Evolutionary conservation across 2,888 invertebrate species (phyloP), one percentile per base, ranked within the genome.

Genomic region (Drosophila nigricruria): DNA sequence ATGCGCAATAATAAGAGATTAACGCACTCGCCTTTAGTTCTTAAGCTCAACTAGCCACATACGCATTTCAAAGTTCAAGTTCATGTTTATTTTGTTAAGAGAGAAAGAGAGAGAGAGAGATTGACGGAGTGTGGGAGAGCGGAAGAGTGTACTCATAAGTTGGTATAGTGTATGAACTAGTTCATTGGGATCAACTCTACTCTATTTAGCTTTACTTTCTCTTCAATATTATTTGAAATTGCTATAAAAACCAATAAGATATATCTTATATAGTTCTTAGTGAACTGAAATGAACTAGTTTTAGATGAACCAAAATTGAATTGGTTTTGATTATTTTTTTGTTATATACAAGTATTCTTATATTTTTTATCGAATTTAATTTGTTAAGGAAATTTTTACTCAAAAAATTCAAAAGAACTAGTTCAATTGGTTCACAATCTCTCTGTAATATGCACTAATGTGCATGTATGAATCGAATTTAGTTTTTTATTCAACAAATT

Each of bases 11-110:
- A 60, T 70, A 76, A 68, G 58, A 56, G 63, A 72, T 40, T 61
- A 27, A 62, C 59, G 57, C 68, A 73, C 70, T 68, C 66, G 65
- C 73, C 73, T 79, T 75, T 88, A 88, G 84, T 72, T 58, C 36
- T 18, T 84, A 84, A 84, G 89, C 73, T 86, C 81, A 88, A 81
- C 79, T 87, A 84, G 84, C 84, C 82, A 84, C 74, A 78, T 47
- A 73, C 47, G 79, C 76, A 77, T 79, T 77, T 77, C 50, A 36
- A 56, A 52, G 50, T 60, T 76, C 67, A 64, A 61, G 60, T 58
- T 63, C 58, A 79, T 77, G 60, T 50, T 69, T 54, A 57, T 73
- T 59, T 52, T 53, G 53, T 64, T 20, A 32, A 53, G 47, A 23
- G 36, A 54, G 20, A 20, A n/a, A 40, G 45, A 14, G n/a, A n/a